Evolutionary conservation across 1,140 invertebrate genomes (phyloP).

Genomic region (Pissodes strobi): DNA sequence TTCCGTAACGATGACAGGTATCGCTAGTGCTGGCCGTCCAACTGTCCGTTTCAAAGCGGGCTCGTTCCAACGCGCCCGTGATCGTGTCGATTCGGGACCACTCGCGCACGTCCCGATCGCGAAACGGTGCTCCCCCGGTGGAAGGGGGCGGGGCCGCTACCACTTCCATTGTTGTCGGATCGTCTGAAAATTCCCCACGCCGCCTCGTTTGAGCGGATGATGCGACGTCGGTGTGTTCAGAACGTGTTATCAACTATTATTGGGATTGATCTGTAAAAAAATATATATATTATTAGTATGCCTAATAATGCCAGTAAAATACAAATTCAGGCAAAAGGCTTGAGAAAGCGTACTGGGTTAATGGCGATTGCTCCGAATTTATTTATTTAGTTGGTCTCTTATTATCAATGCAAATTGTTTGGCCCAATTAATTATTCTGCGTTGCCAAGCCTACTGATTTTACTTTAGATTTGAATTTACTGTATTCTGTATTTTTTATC

Average conservation of each 20-base stretch:
- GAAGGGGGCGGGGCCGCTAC: slow-evolving; percentile 55
- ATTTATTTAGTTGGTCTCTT: too few species aligned
- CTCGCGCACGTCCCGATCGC: slow-evolving; percentile 60
- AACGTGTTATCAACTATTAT: slow-evolving; percentile 44
- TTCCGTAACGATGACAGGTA: slow-evolving; percentile 60
- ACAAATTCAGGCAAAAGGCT: too few species aligned
- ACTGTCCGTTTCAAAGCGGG: slow-evolving; percentile 60
- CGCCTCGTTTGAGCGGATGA: neutral
- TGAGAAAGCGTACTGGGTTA: too few species aligned
- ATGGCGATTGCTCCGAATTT: too few species aligned
- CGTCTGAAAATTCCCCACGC: slow-evolving; percentile 8
- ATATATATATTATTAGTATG: slow-evolving; percentile 10
- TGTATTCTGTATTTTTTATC: too few species aligned
- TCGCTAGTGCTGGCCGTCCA: slow-evolving; percentile 59
- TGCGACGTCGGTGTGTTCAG: slow-evolving; percentile 7
- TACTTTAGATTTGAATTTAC: too few species aligned
- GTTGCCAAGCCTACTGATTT: too few species aligned
- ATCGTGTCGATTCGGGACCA: slow-evolving; percentile 61
- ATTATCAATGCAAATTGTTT: too few species aligned
- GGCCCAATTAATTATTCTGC: too few species aligned
- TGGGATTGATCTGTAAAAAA: slow-evolving; percentile 45
- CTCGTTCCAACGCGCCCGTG: slow-evolving; percentile 60
- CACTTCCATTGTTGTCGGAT: slow-evolving; percentile 64
- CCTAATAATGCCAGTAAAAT: too few species aligned
- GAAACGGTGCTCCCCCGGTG: slow-evolving; percentile 54